Percentiles rank a stretch among this genome's conserved stretches.
Evolutionary conservation across 2,797 vertebrate genomes (phyloP).

Genomic region (Podarcis siculus): DNA sequence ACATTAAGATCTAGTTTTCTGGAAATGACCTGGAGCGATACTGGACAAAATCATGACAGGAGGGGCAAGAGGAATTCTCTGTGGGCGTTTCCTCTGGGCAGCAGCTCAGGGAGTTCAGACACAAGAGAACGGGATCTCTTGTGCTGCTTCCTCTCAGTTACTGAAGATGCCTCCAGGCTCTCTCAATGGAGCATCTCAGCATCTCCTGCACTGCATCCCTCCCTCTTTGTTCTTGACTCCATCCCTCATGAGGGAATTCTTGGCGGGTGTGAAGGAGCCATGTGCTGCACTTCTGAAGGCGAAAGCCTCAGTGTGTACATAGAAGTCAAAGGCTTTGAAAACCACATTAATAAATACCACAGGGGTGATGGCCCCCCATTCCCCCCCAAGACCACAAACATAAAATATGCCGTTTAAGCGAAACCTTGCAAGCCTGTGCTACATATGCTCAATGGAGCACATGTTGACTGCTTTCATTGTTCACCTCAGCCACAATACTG

Average conservation of each 20-base stretch:
- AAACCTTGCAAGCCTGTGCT: not conserved
- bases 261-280: not conserved
- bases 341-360: not conserved
- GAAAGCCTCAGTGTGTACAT: not conserved
- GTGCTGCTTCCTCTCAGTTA: not conserved
- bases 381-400: not conserved
- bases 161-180: not conserved
- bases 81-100: not conserved
- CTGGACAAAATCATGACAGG: not conserved
- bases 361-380: not conserved
- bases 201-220: not conserved
- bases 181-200: not conserved
- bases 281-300: not conserved
- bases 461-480: not conserved
- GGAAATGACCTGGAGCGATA: not conserved
- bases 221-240: not conserved
- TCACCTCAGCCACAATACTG: slow-evolving; percentile 50
- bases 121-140: not conserved
- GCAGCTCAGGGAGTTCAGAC: no score
- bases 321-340: not conserved
- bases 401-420: not conserved
- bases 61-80: no score
- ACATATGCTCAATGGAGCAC: not conserved
- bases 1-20: not conserved
- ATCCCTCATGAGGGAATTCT: not conserved